Conservation (phyloP, 2,888 invertebrate species). For the Pammene fasciana region DNA sequence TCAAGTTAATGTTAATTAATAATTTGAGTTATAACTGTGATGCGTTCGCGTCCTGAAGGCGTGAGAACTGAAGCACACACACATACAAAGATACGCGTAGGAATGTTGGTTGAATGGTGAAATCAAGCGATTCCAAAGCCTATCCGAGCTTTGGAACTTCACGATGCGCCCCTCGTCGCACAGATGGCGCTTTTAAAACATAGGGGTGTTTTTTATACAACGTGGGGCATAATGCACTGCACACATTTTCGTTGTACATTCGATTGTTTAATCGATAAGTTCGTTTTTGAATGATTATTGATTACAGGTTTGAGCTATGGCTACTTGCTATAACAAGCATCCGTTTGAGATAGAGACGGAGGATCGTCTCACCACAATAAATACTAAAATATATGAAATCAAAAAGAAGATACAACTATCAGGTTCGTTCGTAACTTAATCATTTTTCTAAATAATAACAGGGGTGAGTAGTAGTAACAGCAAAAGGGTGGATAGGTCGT, state of each 20-base stretch:
- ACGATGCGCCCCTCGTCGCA: slow-evolving; percentile 55
- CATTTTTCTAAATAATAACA: neutral
- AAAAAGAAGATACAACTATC: slow-evolving; percentile 94
- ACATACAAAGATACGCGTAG: slow-evolving; percentile 76
- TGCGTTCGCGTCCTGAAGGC: slow-evolving; percentile 52
- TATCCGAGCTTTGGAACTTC: slow-evolving; percentile 74
- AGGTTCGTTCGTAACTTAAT: slow-evolving; percentile 77
- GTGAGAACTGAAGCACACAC: slow-evolving; percentile 76
- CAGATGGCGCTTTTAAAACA: slow-evolving; percentile 66
- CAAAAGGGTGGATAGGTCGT: neutral
- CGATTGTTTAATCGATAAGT: slow-evolving; percentile 9
- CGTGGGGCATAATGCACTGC: slow-evolving; percentile 24
- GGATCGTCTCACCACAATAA: slow-evolving; percentile 84
- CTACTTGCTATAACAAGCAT: slow-evolving; percentile 77
- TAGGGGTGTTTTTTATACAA: slow-evolving; percentile 56
- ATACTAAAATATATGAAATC: slow-evolving; percentile 91
- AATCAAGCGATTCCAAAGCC: slow-evolving; percentile 78
- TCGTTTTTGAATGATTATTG: slow-evolving; percentile 11
- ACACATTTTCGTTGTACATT: slow-evolving; percentile 18
- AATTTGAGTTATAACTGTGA: slow-evolving; percentile 64
- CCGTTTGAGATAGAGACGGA: slow-evolving; percentile 78
- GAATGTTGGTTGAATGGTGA: slow-evolving; percentile 83
- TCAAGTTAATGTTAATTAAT: slow-evolving; percentile 46
- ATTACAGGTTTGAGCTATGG: slow-evolving; percentile 48
- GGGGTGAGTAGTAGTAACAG: neutral